Evolutionary conservation across 2,797 vertebrate genomes (phyloP).

Genomic region (Pangasius krempfi): DNA sequence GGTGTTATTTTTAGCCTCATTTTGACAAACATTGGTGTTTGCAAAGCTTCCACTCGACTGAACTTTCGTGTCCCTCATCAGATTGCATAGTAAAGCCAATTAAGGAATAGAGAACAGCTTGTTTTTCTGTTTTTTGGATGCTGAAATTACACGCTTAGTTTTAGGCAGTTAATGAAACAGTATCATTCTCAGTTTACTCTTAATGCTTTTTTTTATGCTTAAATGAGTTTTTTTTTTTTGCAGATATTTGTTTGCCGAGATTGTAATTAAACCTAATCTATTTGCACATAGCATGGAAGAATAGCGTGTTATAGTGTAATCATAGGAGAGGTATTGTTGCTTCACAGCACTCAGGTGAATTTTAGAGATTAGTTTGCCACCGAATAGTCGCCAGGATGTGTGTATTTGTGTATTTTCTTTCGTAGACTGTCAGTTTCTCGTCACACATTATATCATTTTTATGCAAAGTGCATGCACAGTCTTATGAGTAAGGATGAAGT

Average conservation of each 20-base stretch:
- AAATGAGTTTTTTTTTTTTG: neutral
- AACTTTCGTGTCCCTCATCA: slow-evolving; percentile 12
- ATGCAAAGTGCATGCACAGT: neutral
- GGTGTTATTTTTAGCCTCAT: slow-evolving; percentile 25
- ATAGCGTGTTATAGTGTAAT: neutral
- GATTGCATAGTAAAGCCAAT: slow-evolving; percentile 4
- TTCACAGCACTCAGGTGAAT: neutral
- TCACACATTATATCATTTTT: neutral
- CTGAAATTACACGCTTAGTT: slow-evolving; percentile 19
- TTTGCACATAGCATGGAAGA: neutral
- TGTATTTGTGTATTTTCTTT: neutral
- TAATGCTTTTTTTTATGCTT: neutral
- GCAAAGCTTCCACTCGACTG: neutral
- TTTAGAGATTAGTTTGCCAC: neutral
- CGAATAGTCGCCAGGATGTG: neutral
- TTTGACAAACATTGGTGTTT: neutral
- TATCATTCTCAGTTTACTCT: neutral
- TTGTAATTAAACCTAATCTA: slow-evolving; percentile 1
- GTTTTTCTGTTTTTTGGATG: neutral
- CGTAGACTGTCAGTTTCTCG: neutral
- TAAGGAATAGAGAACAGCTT: neutral
- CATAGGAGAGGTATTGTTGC: neutral
- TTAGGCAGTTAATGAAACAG: neutral
- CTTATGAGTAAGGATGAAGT: neutral
- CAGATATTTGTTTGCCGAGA: slow-evolving; percentile 1